Evolutionary conservation across 2,797 vertebrate genomes (phyloP).

Genomic region (Ciconia nigra): DNA sequence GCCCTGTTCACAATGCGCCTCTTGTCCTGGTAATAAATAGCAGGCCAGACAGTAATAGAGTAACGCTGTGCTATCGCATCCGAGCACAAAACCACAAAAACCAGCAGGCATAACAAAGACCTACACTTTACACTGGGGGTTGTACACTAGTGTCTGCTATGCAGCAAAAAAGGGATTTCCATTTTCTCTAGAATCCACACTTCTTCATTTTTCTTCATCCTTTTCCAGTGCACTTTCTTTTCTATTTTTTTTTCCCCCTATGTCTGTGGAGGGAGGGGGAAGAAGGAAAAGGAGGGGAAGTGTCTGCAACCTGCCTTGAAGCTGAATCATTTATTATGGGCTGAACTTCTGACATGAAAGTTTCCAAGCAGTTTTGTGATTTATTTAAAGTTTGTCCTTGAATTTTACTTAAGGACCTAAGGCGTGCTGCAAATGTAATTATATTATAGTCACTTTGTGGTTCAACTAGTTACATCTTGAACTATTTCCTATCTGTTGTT

Average conservation of each 20-base stretch:
- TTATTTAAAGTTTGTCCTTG: slow-evolving; percentile 8
- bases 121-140: too few species aligned
- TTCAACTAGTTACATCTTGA: background rate
- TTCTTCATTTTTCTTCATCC: background rate
- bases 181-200: background rate
- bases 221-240: background rate
- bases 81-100: background rate
- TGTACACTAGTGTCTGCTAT: background rate
- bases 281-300: background rate
- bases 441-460: background rate
- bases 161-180: background rate
- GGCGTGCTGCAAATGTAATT: background rate
- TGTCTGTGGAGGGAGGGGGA: background rate
- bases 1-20: background rate
- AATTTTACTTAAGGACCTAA: background rate
- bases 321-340: background rate
- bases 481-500: background rate
- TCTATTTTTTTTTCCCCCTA: too few species aligned
- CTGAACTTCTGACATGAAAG: background rate
- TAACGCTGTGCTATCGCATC: background rate
- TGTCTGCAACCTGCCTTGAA: background rate
- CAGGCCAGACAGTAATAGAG: background rate
- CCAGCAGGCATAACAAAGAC: background rate
- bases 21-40: background rate
- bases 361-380: background rate